Base-by-base conservation (phyloP, 2,888 invertebrate species). In the Trichogramma dendrolimi region DNA sequence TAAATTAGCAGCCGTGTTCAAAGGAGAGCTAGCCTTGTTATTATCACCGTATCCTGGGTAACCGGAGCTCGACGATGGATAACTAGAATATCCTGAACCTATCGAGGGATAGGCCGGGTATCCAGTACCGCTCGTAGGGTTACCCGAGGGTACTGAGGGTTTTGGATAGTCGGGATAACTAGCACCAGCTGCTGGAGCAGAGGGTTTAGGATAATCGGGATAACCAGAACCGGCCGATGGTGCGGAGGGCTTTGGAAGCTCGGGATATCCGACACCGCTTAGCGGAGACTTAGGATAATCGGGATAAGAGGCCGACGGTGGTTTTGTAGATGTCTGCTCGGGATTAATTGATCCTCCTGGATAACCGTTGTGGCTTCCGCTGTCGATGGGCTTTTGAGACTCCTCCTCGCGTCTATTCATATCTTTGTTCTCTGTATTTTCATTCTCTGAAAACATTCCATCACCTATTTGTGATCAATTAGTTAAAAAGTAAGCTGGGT, bases 401-500 rank as follows among this genome's bases (percentile, higher is more conserved):
- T 58, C 55, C 1, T 54, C 71, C 46, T 74, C 71, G 6, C 73
- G 72, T 61, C 69, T 71, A 46, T 55, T 57, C 39, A 70, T 46
- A 49, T 69, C 69, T 60, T 62, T 71, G 54, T 62, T 60, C 48
- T 71, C 72, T 5, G 65, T 72, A 14, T 70, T 71, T 59, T 71
- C 67, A 66, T 70, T 64, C 14, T 77, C 78, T 78, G 77, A 66
- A 71, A 77, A 77, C 72, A 78, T 71, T 71, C 73, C 73, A 68
- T 65, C 57, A 68, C 69, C 71, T 71, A 65, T 71, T 63, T 61
- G 44, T 39, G 14, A 14, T 14, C 14, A 14, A 14, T 14, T 14
- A 14, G 14, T 14, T 14, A 14, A 14, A 14, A 14, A 14, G 14
- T 14, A 41, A 53, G 11, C 48, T 46, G 54, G 60, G 51, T 39